Percentiles rank a stretch among this genome's conserved stretches.
Conservation (phyloP, 2,888 invertebrate species). For the Hyppa rectilinea region DNA sequence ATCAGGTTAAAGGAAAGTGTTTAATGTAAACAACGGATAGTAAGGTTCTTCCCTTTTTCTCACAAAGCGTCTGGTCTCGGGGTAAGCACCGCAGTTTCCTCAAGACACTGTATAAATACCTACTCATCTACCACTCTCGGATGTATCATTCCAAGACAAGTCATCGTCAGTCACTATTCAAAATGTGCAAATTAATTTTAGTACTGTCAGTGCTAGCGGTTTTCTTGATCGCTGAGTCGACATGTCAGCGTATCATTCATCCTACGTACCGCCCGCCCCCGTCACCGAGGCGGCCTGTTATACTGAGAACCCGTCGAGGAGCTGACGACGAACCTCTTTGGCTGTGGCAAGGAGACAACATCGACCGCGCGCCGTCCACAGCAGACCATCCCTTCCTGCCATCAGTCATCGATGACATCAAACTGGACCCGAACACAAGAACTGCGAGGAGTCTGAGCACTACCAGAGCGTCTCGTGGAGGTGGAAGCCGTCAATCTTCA, state of each 20-base stretch:
- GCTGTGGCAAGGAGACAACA: conserved; percentile 41
- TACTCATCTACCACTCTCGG: background rate
- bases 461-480: conserved; percentile 33
- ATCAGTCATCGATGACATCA: conserved; percentile 47
- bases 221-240: conserved; percentile 43
- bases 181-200: conserved; percentile 39
- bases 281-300: background rate
- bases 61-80: background rate
- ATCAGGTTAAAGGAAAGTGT: conserved; percentile 15
- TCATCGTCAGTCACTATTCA: background rate
- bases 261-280: conserved; percentile 49
- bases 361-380: conserved; percentile 39
- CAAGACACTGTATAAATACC: conserved; percentile 47
- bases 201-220: conserved; percentile 47
- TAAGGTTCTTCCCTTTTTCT: conserved; percentile 50
- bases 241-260: conserved; percentile 26
- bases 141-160: conserved; percentile 34
- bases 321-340: conserved; percentile 39
- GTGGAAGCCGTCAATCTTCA: conserved; percentile 27
- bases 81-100: conserved; percentile 49
- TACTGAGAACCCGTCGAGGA: conserved; percentile 25
- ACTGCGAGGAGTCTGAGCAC: conserved; percentile 45
- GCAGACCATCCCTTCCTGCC: conserved; percentile 56
- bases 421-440: conserved; percentile 42
- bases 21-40: conserved; percentile 33